Base-by-base conservation (phyloP, 2,888 invertebrate genomes). In the Rotaria magnacalcarata region DNA sequence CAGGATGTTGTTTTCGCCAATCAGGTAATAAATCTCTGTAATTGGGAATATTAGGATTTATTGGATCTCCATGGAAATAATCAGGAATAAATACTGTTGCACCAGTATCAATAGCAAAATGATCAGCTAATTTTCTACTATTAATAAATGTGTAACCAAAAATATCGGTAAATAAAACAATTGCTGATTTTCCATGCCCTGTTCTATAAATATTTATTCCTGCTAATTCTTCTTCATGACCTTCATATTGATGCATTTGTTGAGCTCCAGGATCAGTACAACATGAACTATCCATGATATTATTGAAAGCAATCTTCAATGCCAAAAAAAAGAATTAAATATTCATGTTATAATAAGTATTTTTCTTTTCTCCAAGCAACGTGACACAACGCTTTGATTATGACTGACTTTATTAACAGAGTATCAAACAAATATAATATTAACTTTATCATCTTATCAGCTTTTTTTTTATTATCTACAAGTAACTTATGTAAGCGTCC, bases 141-240 rank as follows among this genome's bases (percentile, higher is more conserved):
- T 80, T 80, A 14, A 24, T 43, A 47, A 80, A 80, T 24, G 47
- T 4, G n/a, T 43, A 47, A 47, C 75, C 75, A 24, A 80, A 80
- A 6, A 80, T n/a, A 80, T 80, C 75, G 24, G 75, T 80, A 80
- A 80, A 80, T 47, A 80, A 24, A 80, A 80, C 47, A 47, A 80
- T 80, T 11, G 47, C 75, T 14, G 75, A 80, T 47, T 80, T 47
- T 21, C 75, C 75, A 24, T 80, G 24, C 24, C 75, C 75, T 24
- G 47, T 80, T 47, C 27, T 80, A 47, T 80, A 80, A 11, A 43
- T 47, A 47, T 80, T 80, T 41, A 80, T 24, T 41, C 7, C 75
- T 10, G 75, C 75, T 14, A 80, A 11, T 24, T 21, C 3, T 47
- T 80, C 75, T 43, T 21, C 75, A 47, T 47, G 47, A 21, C 75